Conservation (phyloP, 2,888 invertebrate genomes). For the Rotaria magnacalcarata region DNA sequence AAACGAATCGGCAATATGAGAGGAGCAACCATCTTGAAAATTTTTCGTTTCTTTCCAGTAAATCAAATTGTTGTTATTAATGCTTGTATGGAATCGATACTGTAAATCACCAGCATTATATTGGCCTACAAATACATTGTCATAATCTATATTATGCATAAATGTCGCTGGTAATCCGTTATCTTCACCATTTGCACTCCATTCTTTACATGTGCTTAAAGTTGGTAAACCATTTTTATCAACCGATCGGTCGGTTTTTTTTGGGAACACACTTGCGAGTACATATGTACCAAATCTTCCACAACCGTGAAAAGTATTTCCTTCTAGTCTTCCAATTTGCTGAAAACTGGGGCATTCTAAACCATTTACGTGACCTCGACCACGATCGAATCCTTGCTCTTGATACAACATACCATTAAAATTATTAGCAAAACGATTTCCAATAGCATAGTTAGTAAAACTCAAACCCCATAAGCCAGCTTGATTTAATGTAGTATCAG, state of each 20-base stretch:
- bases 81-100: neutral
- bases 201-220: neutral
- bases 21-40: neutral
- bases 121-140: slow-evolving; percentile 21
- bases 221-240: slow-evolving; percentile 25
- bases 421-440: slow-evolving; percentile 28
- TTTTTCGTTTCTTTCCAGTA: slow-evolving; percentile 15
- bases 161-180: slow-evolving; percentile 22
- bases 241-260: neutral
- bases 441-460: neutral
- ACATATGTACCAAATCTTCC: slow-evolving; percentile 35
- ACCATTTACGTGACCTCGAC: neutral
- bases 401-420: neutral
- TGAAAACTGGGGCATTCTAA: slow-evolving; percentile 1
- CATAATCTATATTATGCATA: slow-evolving; percentile 28
- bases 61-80: neutral
- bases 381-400: neutral
- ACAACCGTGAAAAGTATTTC: slow-evolving; percentile 19
- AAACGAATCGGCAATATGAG: neutral
- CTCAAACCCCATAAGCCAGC: neutral
- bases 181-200: neutral
- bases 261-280: neutral
- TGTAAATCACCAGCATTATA: slow-evolving; percentile 25
- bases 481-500: neutral
- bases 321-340: slow-evolving; percentile 24